phyloP scores from a whole-genome alignment of 2,113 vertebrate genomes.

The Lynx canadensis region DNA sequence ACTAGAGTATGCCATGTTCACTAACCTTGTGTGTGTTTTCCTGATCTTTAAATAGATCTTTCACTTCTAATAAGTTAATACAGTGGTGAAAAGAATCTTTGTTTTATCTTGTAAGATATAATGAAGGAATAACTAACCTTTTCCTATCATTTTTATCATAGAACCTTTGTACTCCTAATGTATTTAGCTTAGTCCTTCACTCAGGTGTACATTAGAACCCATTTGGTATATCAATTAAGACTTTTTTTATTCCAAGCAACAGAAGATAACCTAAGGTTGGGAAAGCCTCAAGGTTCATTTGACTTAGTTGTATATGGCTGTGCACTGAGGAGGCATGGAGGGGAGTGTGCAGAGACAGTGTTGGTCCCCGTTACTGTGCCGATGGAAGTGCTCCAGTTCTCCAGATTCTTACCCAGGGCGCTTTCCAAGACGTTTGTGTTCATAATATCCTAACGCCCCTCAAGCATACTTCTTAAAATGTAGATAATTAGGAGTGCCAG shows the following conservation, averaged over 20 bases:
- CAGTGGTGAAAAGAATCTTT: neutral
- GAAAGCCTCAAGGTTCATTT: neutral
- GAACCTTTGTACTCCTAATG: neutral
- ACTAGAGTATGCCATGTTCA: neutral
- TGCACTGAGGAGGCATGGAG: neutral
- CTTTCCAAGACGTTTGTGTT: slow-evolving; percentile 29
- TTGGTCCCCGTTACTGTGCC: neutral
- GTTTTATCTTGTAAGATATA: neutral
- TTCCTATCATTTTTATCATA: neutral
- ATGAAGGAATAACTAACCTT: neutral
- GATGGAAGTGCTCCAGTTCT: neutral
- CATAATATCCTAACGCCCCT: neutral
- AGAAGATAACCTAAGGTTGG: neutral
- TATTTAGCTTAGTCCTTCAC: neutral
- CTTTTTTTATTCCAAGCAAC: neutral
- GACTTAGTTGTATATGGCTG: neutral
- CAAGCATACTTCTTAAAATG: slow-evolving; percentile 29
- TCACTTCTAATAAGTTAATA: neutral
- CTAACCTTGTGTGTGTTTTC: slow-evolving; percentile 13
- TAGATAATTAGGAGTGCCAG: neutral
- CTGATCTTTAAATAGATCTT: slow-evolving; percentile 33
- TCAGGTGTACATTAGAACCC: neutral
- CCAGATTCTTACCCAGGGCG: neutral
- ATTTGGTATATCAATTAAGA: neutral
- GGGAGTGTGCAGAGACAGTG: neutral